These are phyloP conservation scores for Brotula barbata DNA, from an alignment of 2,797 vertebrate genomes.

Conservation along the genomic window DNA sequence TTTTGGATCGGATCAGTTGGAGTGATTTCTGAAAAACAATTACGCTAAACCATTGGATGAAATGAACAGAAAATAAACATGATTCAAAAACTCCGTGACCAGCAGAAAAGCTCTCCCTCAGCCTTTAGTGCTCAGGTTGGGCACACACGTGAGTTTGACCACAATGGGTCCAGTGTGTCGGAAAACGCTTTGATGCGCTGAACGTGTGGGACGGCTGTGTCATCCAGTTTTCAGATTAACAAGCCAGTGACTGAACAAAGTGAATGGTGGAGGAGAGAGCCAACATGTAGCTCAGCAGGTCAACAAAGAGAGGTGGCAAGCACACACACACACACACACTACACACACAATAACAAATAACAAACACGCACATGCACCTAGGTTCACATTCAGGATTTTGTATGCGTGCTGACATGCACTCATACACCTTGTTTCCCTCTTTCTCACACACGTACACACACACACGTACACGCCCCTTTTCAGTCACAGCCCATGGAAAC, in stretches of 20 bases:
- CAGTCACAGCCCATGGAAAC: conserved; percentile 39
- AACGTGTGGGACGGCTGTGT: conserved; percentile 45
- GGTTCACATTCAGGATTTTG: too few species aligned
- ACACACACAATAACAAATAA: not conserved
- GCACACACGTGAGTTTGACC: conserved; percentile 30
- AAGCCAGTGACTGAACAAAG: conserved; percentile 25
- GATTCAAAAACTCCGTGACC: too few species aligned
- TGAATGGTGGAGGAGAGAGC: conserved; percentile 14
- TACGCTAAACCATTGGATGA: not conserved
- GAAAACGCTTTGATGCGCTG: conserved; percentile 37
- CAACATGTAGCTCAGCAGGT: conserved; percentile 18
- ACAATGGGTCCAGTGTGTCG: conserved; percentile 50
- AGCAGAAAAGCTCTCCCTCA: too few species aligned
- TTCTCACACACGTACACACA: conserved; percentile 1
- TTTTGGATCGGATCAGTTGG: too few species aligned
- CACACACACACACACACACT: not conserved
- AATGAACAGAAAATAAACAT: not conserved
- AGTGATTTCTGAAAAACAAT: too few species aligned
- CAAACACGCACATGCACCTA: not conserved
- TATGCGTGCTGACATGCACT: not conserved
- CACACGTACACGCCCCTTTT: conserved; percentile 3
- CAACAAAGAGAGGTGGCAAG: conserved; percentile 11
- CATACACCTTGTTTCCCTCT: too few species aligned
- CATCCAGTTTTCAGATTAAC: conserved; percentile 42
- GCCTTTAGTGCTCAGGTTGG: conserved; percentile 33